These are phyloP conservation scores for Ophioninae sp. DNA, from an alignment of 2,888 invertebrate genomes.

Conservation along the genomic window DNA sequence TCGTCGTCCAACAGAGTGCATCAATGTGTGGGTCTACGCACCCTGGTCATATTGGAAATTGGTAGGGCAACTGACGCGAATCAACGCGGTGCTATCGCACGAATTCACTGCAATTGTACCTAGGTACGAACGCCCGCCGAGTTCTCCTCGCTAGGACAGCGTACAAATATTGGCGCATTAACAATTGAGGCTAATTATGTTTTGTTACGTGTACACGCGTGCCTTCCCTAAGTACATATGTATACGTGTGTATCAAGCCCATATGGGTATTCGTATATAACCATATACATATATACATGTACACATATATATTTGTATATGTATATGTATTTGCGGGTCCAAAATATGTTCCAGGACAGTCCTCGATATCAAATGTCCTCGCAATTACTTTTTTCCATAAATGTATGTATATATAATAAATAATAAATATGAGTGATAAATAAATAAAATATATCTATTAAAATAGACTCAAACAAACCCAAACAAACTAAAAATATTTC, in stretches of 20 bases:
- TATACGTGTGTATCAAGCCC: not conserved
- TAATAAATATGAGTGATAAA: too few relatives aligned
- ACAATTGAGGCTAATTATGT: constrained; percentile 81
- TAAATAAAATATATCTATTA: too few relatives aligned
- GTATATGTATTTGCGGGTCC: not conserved
- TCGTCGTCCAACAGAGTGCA: constrained; percentile 70
- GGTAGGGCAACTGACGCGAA: constrained; percentile 46
- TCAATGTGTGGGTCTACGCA: constrained; percentile 14
- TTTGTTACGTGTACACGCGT: constrained; percentile 74
- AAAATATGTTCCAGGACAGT: too few relatives aligned
- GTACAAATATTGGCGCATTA: constrained; percentile 81
- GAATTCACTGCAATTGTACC: constrained; percentile 45
- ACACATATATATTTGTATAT: constrained; percentile 31
- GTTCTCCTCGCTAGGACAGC: constrained; percentile 74
- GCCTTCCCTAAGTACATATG: constrained; percentile 64
- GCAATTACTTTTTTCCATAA: too few relatives aligned
- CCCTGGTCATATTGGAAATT: constrained; percentile 60
- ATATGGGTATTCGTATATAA: not conserved
- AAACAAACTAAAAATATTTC: too few relatives aligned
- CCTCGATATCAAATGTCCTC: too few relatives aligned
- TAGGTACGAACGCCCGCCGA: constrained; percentile 13
- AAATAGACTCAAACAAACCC: too few relatives aligned
- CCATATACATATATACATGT: too few relatives aligned
- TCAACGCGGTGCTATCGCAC: constrained; percentile 48
- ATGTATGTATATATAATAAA: too few relatives aligned